Conservation (phyloP, 2,797 vertebrate species). For the Chanos chanos region DNA sequence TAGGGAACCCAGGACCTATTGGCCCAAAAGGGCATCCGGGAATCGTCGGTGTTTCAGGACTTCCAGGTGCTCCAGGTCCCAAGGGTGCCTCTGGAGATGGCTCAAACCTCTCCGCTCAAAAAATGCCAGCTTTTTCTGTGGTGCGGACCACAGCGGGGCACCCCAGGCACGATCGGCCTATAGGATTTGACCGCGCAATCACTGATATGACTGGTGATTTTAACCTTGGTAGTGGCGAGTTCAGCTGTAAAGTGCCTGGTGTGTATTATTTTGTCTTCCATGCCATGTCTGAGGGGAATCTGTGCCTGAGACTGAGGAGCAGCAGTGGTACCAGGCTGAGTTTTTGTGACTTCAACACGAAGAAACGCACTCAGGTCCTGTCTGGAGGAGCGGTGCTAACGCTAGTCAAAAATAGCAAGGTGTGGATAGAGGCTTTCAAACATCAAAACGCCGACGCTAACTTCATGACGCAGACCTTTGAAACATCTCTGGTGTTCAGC, state of each 20-base stretch:
- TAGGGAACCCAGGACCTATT: conserved; percentile 23
- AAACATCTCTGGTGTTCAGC: conserved; percentile 61
- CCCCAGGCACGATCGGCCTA: conserved; percentile 20
- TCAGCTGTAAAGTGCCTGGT: conserved; percentile 69
- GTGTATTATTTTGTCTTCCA: conserved; percentile 80
- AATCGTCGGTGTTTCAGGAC: conserved; percentile 57
- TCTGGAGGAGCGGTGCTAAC: conserved; percentile 66
- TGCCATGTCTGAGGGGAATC: conserved; percentile 54
- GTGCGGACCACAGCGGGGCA: conserved; percentile 4
- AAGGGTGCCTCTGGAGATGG: conserved; percentile 46
- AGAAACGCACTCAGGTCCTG: conserved; percentile 61
- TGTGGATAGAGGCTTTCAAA: conserved; percentile 66
- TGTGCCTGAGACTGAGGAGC: conserved; percentile 63
- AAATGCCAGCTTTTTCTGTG: conserved; percentile 68
- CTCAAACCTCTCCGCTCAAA: neutral
- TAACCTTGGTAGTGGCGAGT: conserved; percentile 52
- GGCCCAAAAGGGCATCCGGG: conserved; percentile 71
- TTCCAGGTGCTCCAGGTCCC: conserved; percentile 58
- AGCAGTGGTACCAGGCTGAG: neutral
- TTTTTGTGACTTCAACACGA: conserved; percentile 74
- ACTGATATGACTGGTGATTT: conserved; percentile 65
- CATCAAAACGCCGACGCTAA: conserved; percentile 49
- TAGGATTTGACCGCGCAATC: conserved; percentile 60
- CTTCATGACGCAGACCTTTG: conserved; percentile 44
- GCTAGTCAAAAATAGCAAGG: conserved; percentile 39